Conservation (phyloP, 2,797 vertebrate genomes). For the Smutsia gigantea region DNA sequence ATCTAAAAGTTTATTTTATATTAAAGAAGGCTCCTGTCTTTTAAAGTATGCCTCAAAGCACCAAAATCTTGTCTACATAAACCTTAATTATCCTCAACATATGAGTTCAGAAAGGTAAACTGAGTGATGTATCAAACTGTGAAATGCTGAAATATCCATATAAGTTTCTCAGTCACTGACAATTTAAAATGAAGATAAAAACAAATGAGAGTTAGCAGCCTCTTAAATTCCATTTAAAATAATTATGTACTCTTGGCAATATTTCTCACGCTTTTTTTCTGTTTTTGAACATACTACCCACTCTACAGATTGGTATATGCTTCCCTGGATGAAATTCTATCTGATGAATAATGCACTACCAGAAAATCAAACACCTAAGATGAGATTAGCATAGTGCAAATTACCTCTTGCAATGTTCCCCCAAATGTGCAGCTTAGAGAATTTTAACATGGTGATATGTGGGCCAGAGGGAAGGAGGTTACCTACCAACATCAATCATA, state of each 20-base stretch:
- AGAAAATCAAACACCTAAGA: constrained; percentile 1
- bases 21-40: background rate
- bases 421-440: background rate
- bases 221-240: background rate
- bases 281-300: background rate
- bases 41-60: background rate
- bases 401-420: background rate
- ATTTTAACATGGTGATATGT: background rate
- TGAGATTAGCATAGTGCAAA: background rate
- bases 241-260: background rate
- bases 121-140: background rate
- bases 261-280: background rate
- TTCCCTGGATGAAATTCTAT: background rate
- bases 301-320: background rate
- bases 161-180: background rate
- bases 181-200: background rate
- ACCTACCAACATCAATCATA: background rate
- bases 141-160: background rate
- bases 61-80: background rate
- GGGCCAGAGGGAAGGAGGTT: background rate
- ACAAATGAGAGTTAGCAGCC: background rate
- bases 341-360: background rate
- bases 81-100: background rate
- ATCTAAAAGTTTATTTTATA: background rate
- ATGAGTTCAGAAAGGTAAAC: background rate